phyloP scores from a whole-genome alignment of 2,888 invertebrate species.

The Drosophila cognata region DNA sequence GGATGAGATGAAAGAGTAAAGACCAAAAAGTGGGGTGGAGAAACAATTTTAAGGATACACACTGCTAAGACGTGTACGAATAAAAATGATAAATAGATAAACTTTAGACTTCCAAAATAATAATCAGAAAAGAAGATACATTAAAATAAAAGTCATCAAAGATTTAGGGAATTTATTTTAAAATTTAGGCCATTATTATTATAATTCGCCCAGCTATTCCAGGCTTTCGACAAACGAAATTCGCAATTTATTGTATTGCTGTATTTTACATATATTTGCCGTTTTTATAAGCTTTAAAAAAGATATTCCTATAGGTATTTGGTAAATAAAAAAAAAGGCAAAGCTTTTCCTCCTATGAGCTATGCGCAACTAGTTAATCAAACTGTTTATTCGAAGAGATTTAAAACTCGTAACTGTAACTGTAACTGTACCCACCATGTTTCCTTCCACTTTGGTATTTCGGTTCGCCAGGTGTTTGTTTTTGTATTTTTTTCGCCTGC shows the following conservation, averaged over 20 bases:
- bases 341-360: not conserved
- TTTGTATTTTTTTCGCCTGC: conserved; percentile 10
- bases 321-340: not conserved
- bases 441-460: conserved; percentile 10
- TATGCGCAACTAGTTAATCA: not conserved
- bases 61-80: not conserved
- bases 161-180: not conserved
- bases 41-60: not conserved
- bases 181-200: not conserved
- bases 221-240: not conserved
- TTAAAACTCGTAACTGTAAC: conserved; percentile 14
- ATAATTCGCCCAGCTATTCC: not conserved
- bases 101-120: not conserved
- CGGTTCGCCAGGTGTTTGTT: conserved; percentile 11
- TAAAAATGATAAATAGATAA: not conserved
- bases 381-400: not conserved
- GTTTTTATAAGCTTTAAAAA: not conserved
- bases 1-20: not conserved
- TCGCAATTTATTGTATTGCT: not conserved
- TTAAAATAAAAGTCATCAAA: not conserved
- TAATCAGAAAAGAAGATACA: not conserved
- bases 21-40: not conserved
- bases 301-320: not conserved
- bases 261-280: not conserved
- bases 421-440: conserved; percentile 46